Percentiles rank a stretch among this genome's conserved stretches.
Evolutionary conservation across 2,888 invertebrate genomes (phyloP).

Genomic region (Macrosiphum euphorbiae): DNA sequence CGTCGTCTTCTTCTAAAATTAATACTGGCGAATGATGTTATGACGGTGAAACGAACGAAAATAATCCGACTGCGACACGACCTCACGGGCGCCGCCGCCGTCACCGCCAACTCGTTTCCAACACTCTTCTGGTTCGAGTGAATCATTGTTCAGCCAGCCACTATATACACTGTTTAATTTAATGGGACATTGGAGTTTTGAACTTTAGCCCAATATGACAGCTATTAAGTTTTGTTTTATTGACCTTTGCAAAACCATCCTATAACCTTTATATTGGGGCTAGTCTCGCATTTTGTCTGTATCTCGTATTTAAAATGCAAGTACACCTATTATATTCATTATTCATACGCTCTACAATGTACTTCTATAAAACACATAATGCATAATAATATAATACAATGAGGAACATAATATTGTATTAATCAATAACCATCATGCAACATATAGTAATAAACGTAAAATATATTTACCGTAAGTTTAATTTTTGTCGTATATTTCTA

Average conservation of each 20-base stretch:
- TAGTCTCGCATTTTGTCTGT: background rate
- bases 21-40: conserved; percentile 54
- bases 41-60: conserved; percentile 28
- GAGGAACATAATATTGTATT: background rate
- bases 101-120: conserved; percentile 1
- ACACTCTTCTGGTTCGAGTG: conserved; percentile 5
- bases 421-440: background rate
- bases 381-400: background rate
- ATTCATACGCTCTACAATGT: background rate
- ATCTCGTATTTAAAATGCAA: background rate
- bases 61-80: conserved; percentile 26
- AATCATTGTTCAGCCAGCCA: conserved; percentile 9
- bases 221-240: conserved; percentile 38
- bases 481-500: too few species aligned
- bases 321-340: background rate
- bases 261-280: conserved; percentile 25
- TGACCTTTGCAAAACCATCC: conserved; percentile 41
- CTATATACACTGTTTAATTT: conserved; percentile 35
- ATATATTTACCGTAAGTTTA: too few species aligned
- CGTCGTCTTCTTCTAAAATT: conserved; percentile 46
- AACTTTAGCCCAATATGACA: conserved; percentile 47
- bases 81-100: background rate
- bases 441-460: too few species aligned
- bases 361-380: background rate
- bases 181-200: conserved; percentile 40